Evolutionary conservation across 2,113 vertebrate species (phyloP), one percentile per base, ranked within the genome.

Genomic region (Ammodramus savannarum): DNA sequence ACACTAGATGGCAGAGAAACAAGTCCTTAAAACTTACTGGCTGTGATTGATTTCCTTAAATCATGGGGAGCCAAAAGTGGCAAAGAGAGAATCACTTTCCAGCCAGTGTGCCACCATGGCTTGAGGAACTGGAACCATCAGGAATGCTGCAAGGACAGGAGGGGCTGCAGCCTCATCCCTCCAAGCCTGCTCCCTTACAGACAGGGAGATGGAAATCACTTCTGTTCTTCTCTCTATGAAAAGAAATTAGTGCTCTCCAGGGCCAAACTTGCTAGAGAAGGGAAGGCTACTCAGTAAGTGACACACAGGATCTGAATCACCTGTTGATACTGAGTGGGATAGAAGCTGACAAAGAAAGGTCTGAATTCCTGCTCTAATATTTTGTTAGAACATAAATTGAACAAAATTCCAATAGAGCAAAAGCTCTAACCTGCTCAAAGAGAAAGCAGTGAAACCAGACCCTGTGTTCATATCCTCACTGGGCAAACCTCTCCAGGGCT

Each of bases 31-130:
- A 95, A 81, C 23, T 66, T 68, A 82, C 44, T 65, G 39, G 55
- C 68, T 95, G 46, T 89, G 82, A 85, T 73, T 75, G 83, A 95
- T 96, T 97, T 95, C 94, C 86, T 95, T 95, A 93, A 96, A 88
- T 62, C 54, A 49, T 63, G 49, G 22, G 44, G 79, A 93, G 66
- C n/a, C 49, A 63, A 96, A 97, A 92, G 94, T 84, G 95, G 71
- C 51, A 93, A 87, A 86, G 23, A 87, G 43, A 62, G 76, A 85
- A 96, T 57, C 32, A 41, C 77, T 96, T 95, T 68, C 36, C 25
- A 91, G 71, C 63, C 80, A 89, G 20, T 49, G 67, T 84, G 44
- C 49, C n/a, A 39, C 36, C 58, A 59, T 59, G 10, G 11, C 83
- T 95, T 80, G 90, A 93, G 82, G 87, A 96, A 48, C 31, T 59